Conservation (phyloP, 2,888 invertebrate genomes). For the Philaethria dido region DNA sequence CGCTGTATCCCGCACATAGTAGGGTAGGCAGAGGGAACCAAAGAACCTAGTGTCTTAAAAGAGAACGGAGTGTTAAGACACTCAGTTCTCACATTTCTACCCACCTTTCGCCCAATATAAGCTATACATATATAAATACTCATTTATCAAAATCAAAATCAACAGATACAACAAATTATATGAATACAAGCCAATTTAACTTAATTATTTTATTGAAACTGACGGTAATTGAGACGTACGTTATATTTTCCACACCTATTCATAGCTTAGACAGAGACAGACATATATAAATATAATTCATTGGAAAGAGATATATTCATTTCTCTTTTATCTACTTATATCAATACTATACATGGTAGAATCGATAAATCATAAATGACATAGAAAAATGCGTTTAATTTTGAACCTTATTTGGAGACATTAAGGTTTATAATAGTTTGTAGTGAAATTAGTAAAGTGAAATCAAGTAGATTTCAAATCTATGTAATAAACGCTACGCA, state of each 20-base stretch:
- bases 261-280: conserved; percentile 44
- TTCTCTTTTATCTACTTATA: conserved; percentile 53
- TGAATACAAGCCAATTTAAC: conserved; percentile 39
- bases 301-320: conserved; percentile 55
- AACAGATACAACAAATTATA: conserved; percentile 27
- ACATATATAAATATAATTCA: conserved; percentile 46
- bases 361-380: conserved; percentile 37
- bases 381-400: conserved; percentile 21
- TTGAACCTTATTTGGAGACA: background rate
- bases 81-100: too few species aligned
- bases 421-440: conserved; percentile 42
- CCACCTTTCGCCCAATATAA: too few species aligned
- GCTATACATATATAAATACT: background rate
- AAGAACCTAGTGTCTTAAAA: too few species aligned
- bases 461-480: conserved; percentile 59
- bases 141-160: background rate
- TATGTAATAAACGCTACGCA: conserved; percentile 67
- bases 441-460: conserved; percentile 49
- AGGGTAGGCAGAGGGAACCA: too few species aligned
- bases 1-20: too few species aligned
- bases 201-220: conserved; percentile 45
- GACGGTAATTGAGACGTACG: conserved; percentile 53
- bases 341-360: conserved; percentile 44
- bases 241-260: conserved; percentile 47
- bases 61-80: too few species aligned